These are phyloP conservation scores for Callinectes sapidus DNA, from an alignment of 2,888 invertebrate species.

Conservation along the genomic window DNA sequence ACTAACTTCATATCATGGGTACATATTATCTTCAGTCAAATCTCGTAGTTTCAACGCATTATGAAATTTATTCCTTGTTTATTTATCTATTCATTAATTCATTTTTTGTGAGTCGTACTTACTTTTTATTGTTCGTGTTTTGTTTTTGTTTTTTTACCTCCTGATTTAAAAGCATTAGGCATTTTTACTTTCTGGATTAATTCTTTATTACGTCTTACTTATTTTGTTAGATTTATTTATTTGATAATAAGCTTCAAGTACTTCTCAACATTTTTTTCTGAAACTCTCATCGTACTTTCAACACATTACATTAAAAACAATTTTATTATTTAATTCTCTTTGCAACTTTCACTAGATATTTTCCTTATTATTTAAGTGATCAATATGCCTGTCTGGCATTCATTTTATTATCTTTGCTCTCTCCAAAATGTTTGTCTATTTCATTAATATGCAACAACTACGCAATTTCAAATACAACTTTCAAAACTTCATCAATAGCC, in stretches of 20 bases:
- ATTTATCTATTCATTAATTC: background rate
- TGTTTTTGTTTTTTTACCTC: background rate
- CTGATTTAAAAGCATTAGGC: too few relatives aligned
- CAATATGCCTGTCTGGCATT: background rate
- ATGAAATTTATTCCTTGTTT: background rate
- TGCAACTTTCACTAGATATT: too few relatives aligned
- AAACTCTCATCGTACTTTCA: too few relatives aligned
- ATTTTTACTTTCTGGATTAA: too few relatives aligned
- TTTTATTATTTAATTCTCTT: too few relatives aligned
- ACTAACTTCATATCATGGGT: background rate
- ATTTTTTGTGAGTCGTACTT: background rate
- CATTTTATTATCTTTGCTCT: background rate
- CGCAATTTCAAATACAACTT: background rate
- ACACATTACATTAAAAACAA: too few relatives aligned
- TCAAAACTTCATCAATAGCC: background rate
- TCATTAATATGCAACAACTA: background rate
- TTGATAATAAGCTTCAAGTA: background rate
- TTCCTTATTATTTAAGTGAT: too few relatives aligned
- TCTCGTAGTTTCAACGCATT: slow-evolving; percentile 43
- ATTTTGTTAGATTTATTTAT: background rate
- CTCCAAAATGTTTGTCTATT: background rate
- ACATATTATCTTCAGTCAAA: slow-evolving; percentile 26
- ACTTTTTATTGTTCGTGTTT: too few relatives aligned
- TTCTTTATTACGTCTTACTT: background rate
- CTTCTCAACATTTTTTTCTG: background rate